A percentile compares a stretch with the other conserved stretches of the same genome.
phyloP scores from a whole-genome alignment of 2,113 vertebrate genomes.

The Trogon surrucura region DNA sequence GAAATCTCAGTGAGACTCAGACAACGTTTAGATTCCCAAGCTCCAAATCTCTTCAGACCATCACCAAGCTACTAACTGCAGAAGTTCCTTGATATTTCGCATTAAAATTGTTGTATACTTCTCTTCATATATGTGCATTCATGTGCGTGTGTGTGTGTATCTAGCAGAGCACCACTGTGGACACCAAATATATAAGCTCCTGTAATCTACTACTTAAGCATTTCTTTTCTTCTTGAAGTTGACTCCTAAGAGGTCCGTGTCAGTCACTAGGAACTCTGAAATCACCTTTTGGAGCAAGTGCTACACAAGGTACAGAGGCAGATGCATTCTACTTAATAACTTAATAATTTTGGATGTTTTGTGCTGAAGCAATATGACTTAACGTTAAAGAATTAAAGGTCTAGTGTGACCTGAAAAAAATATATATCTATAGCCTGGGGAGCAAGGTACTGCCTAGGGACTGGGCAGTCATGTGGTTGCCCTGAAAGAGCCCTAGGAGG shows the following conservation, averaged over 20 bases:
- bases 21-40: not conserved
- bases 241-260: not conserved
- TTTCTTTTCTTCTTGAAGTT: constrained; percentile 3
- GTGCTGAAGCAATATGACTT: not conserved
- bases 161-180: not conserved
- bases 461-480: not conserved
- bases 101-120: not conserved
- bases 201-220: not conserved
- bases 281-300: not conserved
- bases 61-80: not conserved
- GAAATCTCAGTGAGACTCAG: not conserved
- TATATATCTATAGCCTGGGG: not conserved
- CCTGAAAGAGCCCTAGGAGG: not conserved
- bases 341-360: not conserved
- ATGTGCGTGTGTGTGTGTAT: not conserved
- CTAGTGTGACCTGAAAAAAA: not conserved
- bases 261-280: not conserved
- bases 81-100: not conserved
- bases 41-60: not conserved
- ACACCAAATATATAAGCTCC: not conserved
- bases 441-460: not conserved
- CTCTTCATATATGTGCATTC: not conserved
- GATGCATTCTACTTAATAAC: not conserved
- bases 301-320: not conserved
- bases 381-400: not conserved